Conservation (phyloP, 2,888 invertebrate species). For the Xestia rhomboidea region DNA sequence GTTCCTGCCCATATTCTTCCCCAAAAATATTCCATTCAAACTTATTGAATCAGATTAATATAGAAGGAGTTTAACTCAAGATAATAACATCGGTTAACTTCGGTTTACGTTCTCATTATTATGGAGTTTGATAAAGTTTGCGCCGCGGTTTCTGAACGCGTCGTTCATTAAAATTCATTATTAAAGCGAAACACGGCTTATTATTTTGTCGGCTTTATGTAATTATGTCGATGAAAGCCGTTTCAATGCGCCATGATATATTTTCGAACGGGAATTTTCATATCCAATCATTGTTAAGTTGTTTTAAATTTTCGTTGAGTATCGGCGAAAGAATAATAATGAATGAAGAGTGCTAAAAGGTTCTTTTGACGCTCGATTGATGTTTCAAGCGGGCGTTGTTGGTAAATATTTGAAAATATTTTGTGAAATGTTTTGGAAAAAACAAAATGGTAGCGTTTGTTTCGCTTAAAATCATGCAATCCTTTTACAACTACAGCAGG, state of each 20-base stretch:
- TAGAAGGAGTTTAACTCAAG: conserved; percentile 39
- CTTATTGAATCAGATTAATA: conserved; percentile 24
- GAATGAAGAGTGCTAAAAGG: not conserved
- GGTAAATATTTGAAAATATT: not conserved
- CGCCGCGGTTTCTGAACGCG: conserved; percentile 40
- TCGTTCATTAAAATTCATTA: conserved; percentile 54
- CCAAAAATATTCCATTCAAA: conserved; percentile 10
- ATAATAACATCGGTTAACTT: conserved; percentile 60
- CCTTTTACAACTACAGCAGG: too few species aligned
- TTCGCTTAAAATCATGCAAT: too few species aligned
- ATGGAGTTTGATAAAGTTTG: conserved; percentile 51
- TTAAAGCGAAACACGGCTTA: conserved; percentile 45
- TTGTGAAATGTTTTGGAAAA: not conserved
- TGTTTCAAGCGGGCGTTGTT: not conserved
- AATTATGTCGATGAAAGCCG: conserved; percentile 48
- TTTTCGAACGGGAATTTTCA: conserved; percentile 12
- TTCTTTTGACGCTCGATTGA: not conserved
- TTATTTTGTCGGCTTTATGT: conserved; percentile 48
- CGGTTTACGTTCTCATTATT: conserved; percentile 57
- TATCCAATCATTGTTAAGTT: conserved; percentile 1
- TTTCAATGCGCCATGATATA: conserved; percentile 21
- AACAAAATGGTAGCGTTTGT: not conserved
- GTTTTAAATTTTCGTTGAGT: not conserved
- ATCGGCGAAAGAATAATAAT: not conserved
- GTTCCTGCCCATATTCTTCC: not conserved